A percentile compares a stretch with the other conserved stretches of the same genome.
Conservation (phyloP, 2,113 vertebrate species). For the Lasiurus borealis region DNA sequence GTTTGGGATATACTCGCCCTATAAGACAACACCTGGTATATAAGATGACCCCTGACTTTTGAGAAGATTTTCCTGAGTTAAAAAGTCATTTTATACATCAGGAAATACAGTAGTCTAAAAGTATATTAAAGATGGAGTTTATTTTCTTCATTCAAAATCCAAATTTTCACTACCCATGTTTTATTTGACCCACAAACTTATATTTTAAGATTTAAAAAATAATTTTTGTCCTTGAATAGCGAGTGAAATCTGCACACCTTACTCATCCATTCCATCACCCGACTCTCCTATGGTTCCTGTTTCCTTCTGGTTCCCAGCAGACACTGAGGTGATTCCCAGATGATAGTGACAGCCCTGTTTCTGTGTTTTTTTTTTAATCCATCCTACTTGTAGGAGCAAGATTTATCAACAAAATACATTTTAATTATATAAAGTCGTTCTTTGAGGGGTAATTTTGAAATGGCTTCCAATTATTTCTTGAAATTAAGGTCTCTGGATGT, state of each 20-base stretch:
- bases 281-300: background rate
- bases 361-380: background rate
- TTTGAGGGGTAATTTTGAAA: background rate
- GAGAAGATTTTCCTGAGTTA: too few species aligned
- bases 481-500: background rate
- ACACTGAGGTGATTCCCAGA: background rate
- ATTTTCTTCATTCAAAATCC: constrained; percentile 21
- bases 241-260: background rate
- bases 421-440: background rate
- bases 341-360: background rate
- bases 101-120: background rate
- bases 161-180: background rate
- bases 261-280: background rate
- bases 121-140: background rate
- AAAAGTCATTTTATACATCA: too few species aligned
- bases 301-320: background rate
- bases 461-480: background rate
- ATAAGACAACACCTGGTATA: too few species aligned
- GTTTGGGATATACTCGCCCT: too few species aligned
- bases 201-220: background rate
- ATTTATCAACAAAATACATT: constrained; percentile 9
- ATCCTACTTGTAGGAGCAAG: background rate
- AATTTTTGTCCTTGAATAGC: background rate
- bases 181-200: constrained; percentile 4
- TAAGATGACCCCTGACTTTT: too few species aligned